A percentile compares a stretch with the other conserved stretches of the same genome.
These are phyloP conservation scores for Mya arenaria DNA, from an alignment of 1,140 invertebrate genomes.

Conservation along the genomic window DNA sequence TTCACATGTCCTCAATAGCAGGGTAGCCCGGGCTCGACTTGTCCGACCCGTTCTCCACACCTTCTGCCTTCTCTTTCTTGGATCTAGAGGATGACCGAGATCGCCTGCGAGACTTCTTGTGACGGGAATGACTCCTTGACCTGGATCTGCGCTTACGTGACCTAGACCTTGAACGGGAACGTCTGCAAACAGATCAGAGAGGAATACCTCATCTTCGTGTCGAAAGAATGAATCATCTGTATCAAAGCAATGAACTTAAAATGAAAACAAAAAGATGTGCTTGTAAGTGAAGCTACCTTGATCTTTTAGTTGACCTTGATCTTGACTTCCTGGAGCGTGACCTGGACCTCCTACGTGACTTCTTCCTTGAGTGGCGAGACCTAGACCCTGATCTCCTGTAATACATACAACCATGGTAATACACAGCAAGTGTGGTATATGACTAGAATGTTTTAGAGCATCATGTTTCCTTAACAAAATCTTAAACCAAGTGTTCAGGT, in stretches of 20 bases:
- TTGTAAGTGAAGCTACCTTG: slow-evolving; percentile 26
- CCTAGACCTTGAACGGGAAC: slow-evolving; percentile 63
- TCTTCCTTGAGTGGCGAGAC: slow-evolving; percentile 65
- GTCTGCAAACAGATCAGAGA: slow-evolving; percentile 34
- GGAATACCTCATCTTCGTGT: background rate
- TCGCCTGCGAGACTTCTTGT: slow-evolving; percentile 38
- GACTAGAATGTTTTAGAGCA: background rate
- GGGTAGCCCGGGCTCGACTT: slow-evolving; percentile 6
- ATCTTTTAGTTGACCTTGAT: slow-evolving; percentile 49
- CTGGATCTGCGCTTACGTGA: slow-evolving; percentile 53
- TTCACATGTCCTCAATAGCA: slow-evolving; percentile 29
- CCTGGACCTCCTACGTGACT: slow-evolving; percentile 56
- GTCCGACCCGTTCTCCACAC: slow-evolving; percentile 48
- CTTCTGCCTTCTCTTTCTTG: slow-evolving; percentile 15
- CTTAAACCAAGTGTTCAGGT: background rate
- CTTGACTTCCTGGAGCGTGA: slow-evolving; percentile 45
- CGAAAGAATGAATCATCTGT: too few relatives aligned
- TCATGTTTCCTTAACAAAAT: background rate
- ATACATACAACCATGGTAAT: slow-evolving; percentile 26
- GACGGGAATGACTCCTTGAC: slow-evolving; percentile 51
- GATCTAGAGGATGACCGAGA: slow-evolving; percentile 47
- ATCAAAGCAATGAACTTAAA: too few relatives aligned
- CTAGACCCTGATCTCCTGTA: slow-evolving; percentile 67
- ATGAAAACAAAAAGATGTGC: background rate
- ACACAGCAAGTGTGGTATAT: background rate